Evolutionary conservation across 2,888 invertebrate species (phyloP).

Genomic region (Rotaria sp.): DNA sequence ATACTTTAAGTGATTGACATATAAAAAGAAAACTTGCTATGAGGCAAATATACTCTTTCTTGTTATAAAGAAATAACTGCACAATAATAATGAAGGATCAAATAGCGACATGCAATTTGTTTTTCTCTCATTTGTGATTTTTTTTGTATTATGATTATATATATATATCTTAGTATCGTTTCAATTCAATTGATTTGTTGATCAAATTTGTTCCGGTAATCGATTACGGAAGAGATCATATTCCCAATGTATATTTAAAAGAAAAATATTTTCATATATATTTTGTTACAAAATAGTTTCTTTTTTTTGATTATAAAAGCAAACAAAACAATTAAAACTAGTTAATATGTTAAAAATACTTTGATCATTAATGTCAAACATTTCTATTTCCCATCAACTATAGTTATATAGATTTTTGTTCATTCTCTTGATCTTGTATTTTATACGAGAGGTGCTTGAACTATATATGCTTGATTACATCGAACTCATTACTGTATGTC

Average conservation of each 20-base stretch:
- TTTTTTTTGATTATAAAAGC: not conserved
- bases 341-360: not conserved
- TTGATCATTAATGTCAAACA: not conserved
- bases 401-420: not conserved
- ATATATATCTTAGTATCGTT: not conserved
- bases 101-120: not conserved
- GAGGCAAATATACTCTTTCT: not conserved
- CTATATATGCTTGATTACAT: not conserved
- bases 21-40: not conserved
- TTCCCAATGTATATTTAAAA: not conserved
- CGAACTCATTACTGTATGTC: not conserved
- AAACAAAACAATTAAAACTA: not conserved
- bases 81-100: constrained; percentile 15
- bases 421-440: constrained; percentile 19
- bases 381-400: not conserved
- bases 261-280: not conserved
- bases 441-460: constrained; percentile 14
- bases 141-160: not conserved
- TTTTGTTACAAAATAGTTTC: not conserved
- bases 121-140: not conserved
- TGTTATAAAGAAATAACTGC: not conserved
- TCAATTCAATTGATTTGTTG: not conserved
- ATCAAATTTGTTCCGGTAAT: not conserved
- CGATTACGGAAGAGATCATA: not conserved
- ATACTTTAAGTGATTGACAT: not conserved